These are phyloP conservation scores for Eustalomyia histrio DNA, from an alignment of 2,888 invertebrate species.

Conservation along the genomic window DNA sequence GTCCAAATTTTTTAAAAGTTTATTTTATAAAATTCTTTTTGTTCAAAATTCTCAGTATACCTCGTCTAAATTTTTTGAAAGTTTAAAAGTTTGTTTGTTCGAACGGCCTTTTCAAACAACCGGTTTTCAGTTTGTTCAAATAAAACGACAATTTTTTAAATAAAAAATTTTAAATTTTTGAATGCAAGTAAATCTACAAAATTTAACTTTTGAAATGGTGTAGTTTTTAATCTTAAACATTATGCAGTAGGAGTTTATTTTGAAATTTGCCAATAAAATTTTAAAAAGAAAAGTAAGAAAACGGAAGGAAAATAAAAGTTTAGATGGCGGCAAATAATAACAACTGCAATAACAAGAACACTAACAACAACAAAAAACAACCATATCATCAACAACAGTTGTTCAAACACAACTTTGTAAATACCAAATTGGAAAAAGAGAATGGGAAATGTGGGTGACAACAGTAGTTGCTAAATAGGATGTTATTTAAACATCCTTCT, in stretches of 20 bases:
- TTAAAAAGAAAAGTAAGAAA: conserved; percentile 18
- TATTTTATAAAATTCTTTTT: too few relatives aligned
- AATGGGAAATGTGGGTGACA: not conserved
- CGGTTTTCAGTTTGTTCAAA: too few relatives aligned
- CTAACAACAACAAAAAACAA: not conserved
- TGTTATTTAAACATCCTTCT: conserved; percentile 18
- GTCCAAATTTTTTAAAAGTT: too few relatives aligned
- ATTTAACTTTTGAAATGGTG: not conserved
- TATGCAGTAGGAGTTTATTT: conserved; percentile 29
- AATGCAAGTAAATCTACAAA: too few relatives aligned
- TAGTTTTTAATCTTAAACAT: not conserved
- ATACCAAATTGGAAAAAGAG: conserved; percentile 20
- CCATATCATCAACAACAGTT: conserved; percentile 60
- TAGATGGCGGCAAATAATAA: conserved; percentile 59
- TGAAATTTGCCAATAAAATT: conserved; percentile 58
- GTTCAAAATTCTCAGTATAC: too few relatives aligned
- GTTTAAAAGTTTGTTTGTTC: too few relatives aligned
- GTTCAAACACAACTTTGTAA: conserved; percentile 52
- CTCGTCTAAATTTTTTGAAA: too few relatives aligned
- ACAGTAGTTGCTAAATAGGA: not conserved
- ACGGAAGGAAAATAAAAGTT: conserved; percentile 59
- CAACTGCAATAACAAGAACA: not conserved
- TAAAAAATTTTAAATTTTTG: too few relatives aligned
- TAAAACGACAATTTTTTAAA: too few relatives aligned
- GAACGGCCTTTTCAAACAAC: too few relatives aligned